Conservation (phyloP, 2,797 vertebrate species). For the Sebastiscus albofasciatus region DNA sequence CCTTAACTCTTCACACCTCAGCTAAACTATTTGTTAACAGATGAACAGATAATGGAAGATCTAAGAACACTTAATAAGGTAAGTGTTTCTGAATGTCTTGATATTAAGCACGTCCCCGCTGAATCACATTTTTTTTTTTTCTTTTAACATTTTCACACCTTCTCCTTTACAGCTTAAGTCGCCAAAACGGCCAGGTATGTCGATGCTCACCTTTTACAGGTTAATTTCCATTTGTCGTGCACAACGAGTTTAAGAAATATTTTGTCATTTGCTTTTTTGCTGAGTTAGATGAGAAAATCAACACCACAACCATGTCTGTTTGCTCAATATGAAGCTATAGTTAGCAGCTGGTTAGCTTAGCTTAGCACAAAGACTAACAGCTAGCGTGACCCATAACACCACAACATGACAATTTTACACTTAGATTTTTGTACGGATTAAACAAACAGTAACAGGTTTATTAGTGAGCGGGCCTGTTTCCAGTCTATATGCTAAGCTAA, state of each 20-base stretch:
- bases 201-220: neutral
- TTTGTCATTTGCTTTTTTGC: neutral
- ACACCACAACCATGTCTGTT: neutral
- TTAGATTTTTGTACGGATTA: no score
- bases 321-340: neutral
- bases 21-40: constrained; percentile 96
- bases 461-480: no score
- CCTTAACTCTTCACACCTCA: constrained; percentile 90
- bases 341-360: neutral
- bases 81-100: neutral
- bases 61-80: constrained; percentile 96
- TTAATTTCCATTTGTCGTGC: neutral
- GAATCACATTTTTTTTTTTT: neutral
- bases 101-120: neutral
- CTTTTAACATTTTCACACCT: constrained; percentile 49
- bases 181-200: constrained; percentile 95
- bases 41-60: constrained; percentile 99
- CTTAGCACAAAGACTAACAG: neutral
- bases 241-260: neutral
- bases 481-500: no score
- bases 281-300: neutral
- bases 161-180: constrained; percentile 91
- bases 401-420: no score
- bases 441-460: no score
- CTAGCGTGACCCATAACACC: neutral